A percentile compares a stretch with the other conserved stretches of the same genome.
Conservation (phyloP, 92 coral and sea anemone genomes). For the Pocillopora grandis region DNA sequence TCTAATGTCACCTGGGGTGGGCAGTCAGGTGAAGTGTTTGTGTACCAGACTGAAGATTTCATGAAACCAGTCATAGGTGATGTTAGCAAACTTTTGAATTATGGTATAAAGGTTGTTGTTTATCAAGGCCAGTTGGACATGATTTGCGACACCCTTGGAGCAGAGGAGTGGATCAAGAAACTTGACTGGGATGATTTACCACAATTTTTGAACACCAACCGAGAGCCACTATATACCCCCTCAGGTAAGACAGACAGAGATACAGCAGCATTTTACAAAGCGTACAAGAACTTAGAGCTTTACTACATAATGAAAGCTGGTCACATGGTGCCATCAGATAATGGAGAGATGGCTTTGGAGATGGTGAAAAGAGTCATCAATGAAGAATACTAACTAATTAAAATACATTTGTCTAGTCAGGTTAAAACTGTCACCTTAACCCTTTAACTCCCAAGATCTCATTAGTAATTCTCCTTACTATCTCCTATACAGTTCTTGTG, state of each 20-base stretch:
- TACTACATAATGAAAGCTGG: slow-evolving; percentile 92
- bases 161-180: slow-evolving; percentile 82
- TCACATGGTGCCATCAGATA: slow-evolving; percentile 97
- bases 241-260: slow-evolving; percentile 70
- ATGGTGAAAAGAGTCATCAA: slow-evolving; percentile 75
- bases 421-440: no score
- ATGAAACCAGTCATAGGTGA: slow-evolving; percentile 91
- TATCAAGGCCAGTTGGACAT: slow-evolving; percentile 95
- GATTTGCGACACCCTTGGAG: slow-evolving; percentile 86
- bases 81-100: slow-evolving; percentile 73
- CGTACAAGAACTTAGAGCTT: slow-evolving; percentile 73
- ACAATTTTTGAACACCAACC: slow-evolving; percentile 46
- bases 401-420: not conserved
- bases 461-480: no score
- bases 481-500: no score
- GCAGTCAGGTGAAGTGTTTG: slow-evolving; percentile 78
- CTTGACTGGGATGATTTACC: slow-evolving; percentile 79
- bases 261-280: slow-evolving; percentile 91
- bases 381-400: not conserved
- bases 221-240: slow-evolving; percentile 83
- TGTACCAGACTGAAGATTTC: slow-evolving; percentile 76
- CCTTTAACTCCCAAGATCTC: no score
- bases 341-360: slow-evolving; percentile 96
- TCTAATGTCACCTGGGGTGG: slow-evolving; percentile 90
- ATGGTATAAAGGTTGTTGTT: slow-evolving; percentile 70